phyloP scores from a whole-genome alignment of 2,113 vertebrate genomes.

The Stigmatopora argus region DNA sequence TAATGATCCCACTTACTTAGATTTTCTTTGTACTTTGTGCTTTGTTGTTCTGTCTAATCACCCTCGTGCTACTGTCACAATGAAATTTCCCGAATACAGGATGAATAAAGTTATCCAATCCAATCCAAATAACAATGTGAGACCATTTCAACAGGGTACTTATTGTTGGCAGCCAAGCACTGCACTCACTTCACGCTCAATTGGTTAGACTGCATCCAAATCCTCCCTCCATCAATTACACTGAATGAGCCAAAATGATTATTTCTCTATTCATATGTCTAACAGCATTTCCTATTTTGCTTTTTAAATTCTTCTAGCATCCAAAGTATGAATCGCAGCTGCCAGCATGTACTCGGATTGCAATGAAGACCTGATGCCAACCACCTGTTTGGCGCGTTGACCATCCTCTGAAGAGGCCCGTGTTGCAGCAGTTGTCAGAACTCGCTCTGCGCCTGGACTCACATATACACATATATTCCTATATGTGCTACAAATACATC shows the following conservation, averaged over 20 bases:
- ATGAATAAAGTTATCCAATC: no score
- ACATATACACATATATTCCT: background rate
- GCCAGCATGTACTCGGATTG: slow-evolving; percentile 1
- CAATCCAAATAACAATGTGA: no score
- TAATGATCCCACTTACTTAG: no score
- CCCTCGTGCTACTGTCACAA: no score
- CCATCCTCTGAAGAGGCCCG: slow-evolving; percentile 17
- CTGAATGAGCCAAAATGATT: background rate
- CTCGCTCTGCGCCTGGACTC: slow-evolving; percentile 5
- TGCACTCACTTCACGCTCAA: no score
- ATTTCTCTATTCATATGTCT: background rate
- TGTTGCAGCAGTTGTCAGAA: slow-evolving; percentile 6
- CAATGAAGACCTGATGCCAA: slow-evolving; percentile 28
- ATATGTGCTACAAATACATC: slow-evolving; percentile 8
- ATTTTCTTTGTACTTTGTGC: no score
- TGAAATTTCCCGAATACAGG: no score
- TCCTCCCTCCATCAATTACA: no score
- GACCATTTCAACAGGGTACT: no score
- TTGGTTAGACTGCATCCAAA: no score
- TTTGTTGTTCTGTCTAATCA: no score
- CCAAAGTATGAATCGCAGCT: background rate
- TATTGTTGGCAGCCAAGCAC: no score
- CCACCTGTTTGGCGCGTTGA: slow-evolving; percentile 9
- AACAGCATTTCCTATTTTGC: slow-evolving; percentile 9
- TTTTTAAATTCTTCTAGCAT: slow-evolving; percentile 23